Conservation (phyloP, 2,888 invertebrate species). For the Microctonus aethiopoides region DNA sequence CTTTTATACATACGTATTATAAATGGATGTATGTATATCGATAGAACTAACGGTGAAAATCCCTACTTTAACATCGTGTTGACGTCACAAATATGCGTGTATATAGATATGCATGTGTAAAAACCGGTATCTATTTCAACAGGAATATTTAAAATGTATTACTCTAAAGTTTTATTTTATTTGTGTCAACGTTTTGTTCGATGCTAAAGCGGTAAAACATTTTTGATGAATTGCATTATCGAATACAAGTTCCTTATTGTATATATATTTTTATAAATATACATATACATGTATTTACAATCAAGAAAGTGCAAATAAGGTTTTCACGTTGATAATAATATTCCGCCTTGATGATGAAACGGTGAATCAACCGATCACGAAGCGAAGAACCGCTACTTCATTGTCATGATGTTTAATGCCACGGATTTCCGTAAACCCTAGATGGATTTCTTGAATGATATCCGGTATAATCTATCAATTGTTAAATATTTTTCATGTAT, state of each 20-base stretch:
- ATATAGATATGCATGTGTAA: slow-evolving; percentile 6
- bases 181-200: neutral
- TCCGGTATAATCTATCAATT: slow-evolving; percentile 1
- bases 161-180: neutral
- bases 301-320: neutral
- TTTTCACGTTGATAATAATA: neutral
- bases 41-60: slow-evolving; percentile 13
- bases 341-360: slow-evolving; percentile 6
- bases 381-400: slow-evolving; percentile 23
- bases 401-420: slow-evolving; percentile 19
- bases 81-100: neutral
- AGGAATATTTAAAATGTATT: neutral
- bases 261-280: too few relatives aligned
- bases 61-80: neutral
- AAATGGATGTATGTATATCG: slow-evolving; percentile 11
- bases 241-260: too few relatives aligned
- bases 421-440: slow-evolving; percentile 26
- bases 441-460: slow-evolving; percentile 1
- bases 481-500: neutral
- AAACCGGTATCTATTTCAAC: slow-evolving; percentile 21
- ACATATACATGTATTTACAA: too few relatives aligned
- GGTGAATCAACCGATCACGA: slow-evolving; percentile 25
- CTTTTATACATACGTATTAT: neutral
- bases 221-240: too few relatives aligned
- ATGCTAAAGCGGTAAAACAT: neutral